These are phyloP conservation scores for Parazoanthus darwini DNA, from an alignment of 92 coral and sea anemone species.

Conservation along the genomic window DNA sequence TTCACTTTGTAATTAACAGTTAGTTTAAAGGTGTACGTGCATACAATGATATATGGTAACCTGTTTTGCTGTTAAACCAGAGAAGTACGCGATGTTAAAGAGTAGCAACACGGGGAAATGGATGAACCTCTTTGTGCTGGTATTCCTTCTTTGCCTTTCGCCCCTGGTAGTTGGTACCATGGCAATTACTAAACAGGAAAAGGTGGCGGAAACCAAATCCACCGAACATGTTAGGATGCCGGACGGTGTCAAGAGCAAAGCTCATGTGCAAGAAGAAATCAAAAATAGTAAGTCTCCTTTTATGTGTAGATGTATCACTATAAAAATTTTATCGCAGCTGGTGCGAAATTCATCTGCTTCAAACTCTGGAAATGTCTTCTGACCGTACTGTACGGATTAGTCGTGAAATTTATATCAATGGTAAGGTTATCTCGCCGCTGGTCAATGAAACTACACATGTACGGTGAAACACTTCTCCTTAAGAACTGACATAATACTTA, in stretches of 20 bases:
- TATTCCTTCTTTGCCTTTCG: neutral
- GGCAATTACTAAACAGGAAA: neutral
- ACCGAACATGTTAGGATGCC: neutral
- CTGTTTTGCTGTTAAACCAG: neutral
- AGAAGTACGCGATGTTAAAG: neutral
- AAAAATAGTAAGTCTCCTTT: neutral
- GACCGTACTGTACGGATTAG: neutral
- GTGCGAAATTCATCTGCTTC: neutral
- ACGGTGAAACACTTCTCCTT: neutral
- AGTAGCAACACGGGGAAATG: neutral
- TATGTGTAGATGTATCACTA: no score
- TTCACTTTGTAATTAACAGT: neutral
- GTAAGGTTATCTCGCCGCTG: neutral
- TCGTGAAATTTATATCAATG: neutral
- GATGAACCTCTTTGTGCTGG: neutral
- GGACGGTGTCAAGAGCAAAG: neutral
- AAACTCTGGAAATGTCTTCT: neutral
- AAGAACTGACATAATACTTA: no score
- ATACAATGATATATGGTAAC: neutral
- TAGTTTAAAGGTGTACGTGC: neutral
- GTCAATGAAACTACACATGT: neutral
- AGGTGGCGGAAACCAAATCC: neutral
- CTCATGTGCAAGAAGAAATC: neutral
- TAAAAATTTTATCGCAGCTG: neutral
- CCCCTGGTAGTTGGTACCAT: neutral